Evolutionary conservation across 1,140 invertebrate genomes (phyloP), one percentile per base, ranked within the genome.

Genomic region (Myzus persicae): DNA sequence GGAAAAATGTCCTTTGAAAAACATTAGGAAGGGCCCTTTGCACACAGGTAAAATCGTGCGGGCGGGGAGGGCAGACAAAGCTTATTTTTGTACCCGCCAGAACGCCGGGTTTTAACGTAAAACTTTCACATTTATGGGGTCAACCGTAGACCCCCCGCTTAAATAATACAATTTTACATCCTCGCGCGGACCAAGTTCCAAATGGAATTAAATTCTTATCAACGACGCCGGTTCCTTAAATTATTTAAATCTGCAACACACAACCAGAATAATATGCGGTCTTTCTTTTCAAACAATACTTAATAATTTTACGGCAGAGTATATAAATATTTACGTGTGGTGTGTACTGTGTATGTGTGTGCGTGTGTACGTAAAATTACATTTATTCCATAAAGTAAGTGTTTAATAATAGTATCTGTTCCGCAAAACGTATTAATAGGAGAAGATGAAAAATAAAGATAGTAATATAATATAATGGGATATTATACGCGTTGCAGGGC

Each of bases 131-230:
- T 91, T 91, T 91, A 91, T 76, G 40, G 54, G 90, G 90, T 91
- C 90, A 76, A 76, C 90, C 24, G 40, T 44, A 91, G 38, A 91
- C 90, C 59, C 40, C 59, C 38, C 14, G 51, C 26, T 91, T 91
- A 91, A 91, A 91, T 91, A 91, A 91, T 91, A 67, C 54, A 91
- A 91, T 91, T 91, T 91, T 91, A 91, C 54, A 76, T 91, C 51
- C 36, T n/a, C n/a, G 22, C 26, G 26, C 31, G 54, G 54, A 40
- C 90, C 59, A 76, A 91, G 26, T 44, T 91, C 90, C 40, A 91
- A 91, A 67, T 67, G 54, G 54, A 91, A 91, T 91, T 91, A 91
- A 91, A 91, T 91, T 91, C 90, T 91, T 91, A 91, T 91, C 51
- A 59, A 67, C 89, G 38, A 44, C 51, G 38, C n/a, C n/a, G 87